A percentile compares a stretch with the other conserved stretches of the same genome.
phyloP scores from a whole-genome alignment of 2,797 vertebrate genomes.

The Silurus aristotelis region DNA sequence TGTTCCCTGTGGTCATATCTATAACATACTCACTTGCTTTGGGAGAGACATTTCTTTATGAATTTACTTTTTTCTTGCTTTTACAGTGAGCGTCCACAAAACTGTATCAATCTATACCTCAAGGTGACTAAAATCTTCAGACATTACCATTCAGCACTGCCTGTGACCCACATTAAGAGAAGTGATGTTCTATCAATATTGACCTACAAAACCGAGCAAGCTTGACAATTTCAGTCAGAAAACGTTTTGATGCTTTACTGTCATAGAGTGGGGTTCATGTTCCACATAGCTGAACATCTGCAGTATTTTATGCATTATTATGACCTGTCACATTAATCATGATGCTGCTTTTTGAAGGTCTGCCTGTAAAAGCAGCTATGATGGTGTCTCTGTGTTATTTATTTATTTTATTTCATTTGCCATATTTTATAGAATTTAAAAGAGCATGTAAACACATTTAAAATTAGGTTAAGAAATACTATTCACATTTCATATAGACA shows the following conservation, averaged over 20 bases:
- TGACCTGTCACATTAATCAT: slow-evolving; percentile 65
- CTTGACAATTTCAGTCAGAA: slow-evolving; percentile 71
- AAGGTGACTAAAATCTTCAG: slow-evolving; percentile 68
- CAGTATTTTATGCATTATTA: slow-evolving; percentile 62
- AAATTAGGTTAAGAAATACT: background rate
- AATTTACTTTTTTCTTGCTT: slow-evolving; percentile 29
- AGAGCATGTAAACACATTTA: background rate
- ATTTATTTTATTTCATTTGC: too few species aligned
- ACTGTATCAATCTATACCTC: slow-evolving; percentile 48
- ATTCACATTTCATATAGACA: background rate
- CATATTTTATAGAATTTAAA: background rate
- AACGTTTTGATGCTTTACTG: background rate
- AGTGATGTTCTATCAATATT: slow-evolving; percentile 66
- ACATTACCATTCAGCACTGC: slow-evolving; percentile 64
- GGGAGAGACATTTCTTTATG: slow-evolving; percentile 40
- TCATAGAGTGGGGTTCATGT: slow-evolving; percentile 28
- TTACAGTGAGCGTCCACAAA: slow-evolving; percentile 48
- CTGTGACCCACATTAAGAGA: slow-evolving; percentile 71
- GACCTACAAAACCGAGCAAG: slow-evolving; percentile 78
- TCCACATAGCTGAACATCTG: slow-evolving; percentile 67
- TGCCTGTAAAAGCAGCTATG: background rate
- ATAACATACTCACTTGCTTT: slow-evolving; percentile 10
- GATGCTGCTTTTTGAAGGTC: slow-evolving; percentile 38
- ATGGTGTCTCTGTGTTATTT: background rate
- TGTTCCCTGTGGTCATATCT: background rate